These are phyloP conservation scores for Enoplosus armatus DNA, from an alignment of 2,797 vertebrate genomes.

Conservation along the genomic window DNA sequence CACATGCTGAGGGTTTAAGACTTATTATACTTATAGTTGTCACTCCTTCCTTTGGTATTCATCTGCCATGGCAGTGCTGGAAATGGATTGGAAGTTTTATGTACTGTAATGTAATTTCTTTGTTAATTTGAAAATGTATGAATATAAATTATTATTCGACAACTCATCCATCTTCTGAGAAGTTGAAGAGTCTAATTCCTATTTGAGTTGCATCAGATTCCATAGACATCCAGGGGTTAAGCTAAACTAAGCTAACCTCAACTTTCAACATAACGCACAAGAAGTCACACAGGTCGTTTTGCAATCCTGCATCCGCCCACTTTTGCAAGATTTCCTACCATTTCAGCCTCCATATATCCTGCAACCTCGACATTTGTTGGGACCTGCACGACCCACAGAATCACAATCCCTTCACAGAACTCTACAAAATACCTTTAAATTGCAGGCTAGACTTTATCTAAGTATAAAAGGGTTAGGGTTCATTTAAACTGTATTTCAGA, in stretches of 20 bases:
- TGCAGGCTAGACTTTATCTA: not conserved
- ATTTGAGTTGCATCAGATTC: not conserved
- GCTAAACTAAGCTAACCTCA: not conserved
- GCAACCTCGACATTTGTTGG: not conserved
- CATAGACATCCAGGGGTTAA: not conserved
- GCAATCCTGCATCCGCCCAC: not conserved
- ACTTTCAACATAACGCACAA: not conserved
- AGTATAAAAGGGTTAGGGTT: no score
- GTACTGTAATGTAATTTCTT: not conserved
- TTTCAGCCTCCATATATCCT: not conserved
- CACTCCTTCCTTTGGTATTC: not conserved
- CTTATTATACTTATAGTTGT: not conserved
- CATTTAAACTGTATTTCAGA: not conserved
- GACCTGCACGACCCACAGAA: not conserved
- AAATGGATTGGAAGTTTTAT: not conserved
- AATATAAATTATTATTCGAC: not conserved
- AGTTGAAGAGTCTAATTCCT: not conserved
- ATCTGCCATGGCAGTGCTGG: not conserved
- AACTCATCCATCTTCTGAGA: not conserved
- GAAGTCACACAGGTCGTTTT: not conserved
- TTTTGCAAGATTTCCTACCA: conserved; percentile 12
- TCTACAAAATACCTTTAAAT: not conserved
- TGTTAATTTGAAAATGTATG: not conserved
- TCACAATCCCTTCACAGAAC: not conserved
- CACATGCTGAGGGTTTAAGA: not conserved